Conservation (phyloP, 2,113 vertebrate genomes). For the Brienomyrus longianalis region DNA sequence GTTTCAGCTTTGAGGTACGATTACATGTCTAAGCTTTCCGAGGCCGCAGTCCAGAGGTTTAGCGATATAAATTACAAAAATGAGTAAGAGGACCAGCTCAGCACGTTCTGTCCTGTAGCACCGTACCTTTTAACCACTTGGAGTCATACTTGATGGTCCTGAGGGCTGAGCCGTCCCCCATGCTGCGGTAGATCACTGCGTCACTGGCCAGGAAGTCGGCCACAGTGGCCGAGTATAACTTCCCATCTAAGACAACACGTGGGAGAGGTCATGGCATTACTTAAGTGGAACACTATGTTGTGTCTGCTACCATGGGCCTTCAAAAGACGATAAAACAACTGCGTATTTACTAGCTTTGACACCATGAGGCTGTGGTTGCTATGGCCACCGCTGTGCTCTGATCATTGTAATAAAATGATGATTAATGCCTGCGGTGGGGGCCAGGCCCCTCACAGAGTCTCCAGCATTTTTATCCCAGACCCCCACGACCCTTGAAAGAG, state of each 20-base stretch:
- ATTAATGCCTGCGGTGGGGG: slow-evolving; percentile 27
- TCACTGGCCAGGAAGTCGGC: slow-evolving; percentile 97
- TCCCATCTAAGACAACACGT: slow-evolving; percentile 71
- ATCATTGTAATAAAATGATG: slow-evolving; percentile 28
- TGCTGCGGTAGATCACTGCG: slow-evolving; percentile 96
- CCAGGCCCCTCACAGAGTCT: slow-evolving; percentile 15
- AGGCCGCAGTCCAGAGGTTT: not conserved
- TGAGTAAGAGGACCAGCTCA: slow-evolving; percentile 26
- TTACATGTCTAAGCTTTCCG: not conserved
- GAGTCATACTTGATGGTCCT: slow-evolving; percentile 98
- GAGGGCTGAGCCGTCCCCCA: slow-evolving; percentile 94
- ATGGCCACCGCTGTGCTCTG: slow-evolving; percentile 24
- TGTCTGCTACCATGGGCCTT: not conserved
- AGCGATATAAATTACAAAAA: slow-evolving; percentile 22
- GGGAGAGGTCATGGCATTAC: slow-evolving; percentile 20
- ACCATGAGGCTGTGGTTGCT: slow-evolving; percentile 14
- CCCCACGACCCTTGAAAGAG: slow-evolving; percentile 28
- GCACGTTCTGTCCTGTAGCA: not conserved
- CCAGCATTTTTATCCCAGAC: slow-evolving; percentile 29
- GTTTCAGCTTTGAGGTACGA: slow-evolving; percentile 32
- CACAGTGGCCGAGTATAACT: slow-evolving; percentile 94
- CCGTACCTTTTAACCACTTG: slow-evolving; percentile 98
- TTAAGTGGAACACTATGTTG: slow-evolving; percentile 4
- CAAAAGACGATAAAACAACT: slow-evolving; percentile 17
- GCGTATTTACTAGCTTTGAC: slow-evolving; percentile 16